These are phyloP conservation scores for Pogoniulus pusillus DNA, from an alignment of 2,797 vertebrate genomes.

Conservation along the genomic window DNA sequence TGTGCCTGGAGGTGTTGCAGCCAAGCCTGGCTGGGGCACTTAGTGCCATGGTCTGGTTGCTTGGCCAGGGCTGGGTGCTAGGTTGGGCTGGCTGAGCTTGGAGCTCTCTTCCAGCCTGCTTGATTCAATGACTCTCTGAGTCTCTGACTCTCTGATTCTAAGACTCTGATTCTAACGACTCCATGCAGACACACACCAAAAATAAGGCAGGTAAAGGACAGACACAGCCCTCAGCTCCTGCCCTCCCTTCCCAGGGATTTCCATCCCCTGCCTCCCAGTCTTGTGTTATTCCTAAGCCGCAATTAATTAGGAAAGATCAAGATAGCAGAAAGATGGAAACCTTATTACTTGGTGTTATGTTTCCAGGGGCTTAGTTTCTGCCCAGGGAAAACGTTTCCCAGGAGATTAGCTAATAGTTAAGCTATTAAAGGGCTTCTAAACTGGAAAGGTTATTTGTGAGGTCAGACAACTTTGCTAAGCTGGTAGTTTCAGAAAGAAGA, in stretches of 20 bases:
- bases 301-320: slow-evolving; percentile 69
- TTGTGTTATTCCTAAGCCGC: slow-evolving; percentile 44
- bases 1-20: too few species aligned
- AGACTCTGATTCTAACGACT: too few species aligned
- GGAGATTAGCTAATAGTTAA: slow-evolving; percentile 66
- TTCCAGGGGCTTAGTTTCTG: slow-evolving; percentile 44
- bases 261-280: not conserved
- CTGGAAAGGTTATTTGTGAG: slow-evolving; percentile 60
- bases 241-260: not conserved
- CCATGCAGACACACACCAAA: slow-evolving; percentile 45
- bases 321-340: slow-evolving; percentile 64
- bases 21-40: too few species aligned
- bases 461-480: slow-evolving; percentile 58
- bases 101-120: too few species aligned
- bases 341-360: slow-evolving; percentile 51
- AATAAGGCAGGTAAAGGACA: slow-evolving; percentile 14
- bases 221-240: slow-evolving; percentile 12
- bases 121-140: too few species aligned
- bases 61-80: too few species aligned
- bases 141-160: too few species aligned
- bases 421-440: slow-evolving; percentile 65
- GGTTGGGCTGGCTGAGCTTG: too few species aligned
- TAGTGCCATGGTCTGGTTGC: too few species aligned
- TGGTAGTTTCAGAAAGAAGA: slow-evolving; percentile 37
- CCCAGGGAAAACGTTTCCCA: slow-evolving; percentile 47